Evolutionary conservation across 2,888 invertebrate species (phyloP), one percentile per base, ranked within the genome.

Genomic region (Phortica okadai): DNA sequence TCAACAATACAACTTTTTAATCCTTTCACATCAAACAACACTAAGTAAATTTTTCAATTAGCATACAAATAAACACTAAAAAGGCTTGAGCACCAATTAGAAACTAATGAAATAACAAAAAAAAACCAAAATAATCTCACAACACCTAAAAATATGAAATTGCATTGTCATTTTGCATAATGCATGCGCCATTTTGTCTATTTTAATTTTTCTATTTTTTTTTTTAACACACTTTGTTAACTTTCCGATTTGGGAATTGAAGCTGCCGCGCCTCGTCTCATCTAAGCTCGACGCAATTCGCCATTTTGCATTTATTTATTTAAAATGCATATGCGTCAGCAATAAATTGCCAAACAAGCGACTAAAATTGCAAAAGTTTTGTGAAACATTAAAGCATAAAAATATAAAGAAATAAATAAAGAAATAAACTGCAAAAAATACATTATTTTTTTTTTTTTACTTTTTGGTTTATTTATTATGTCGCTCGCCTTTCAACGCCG

Each of bases 291-390:
- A 33, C 33, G 33, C 4, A 33, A 33, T 33, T 33, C 33, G 33
- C 33, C 33, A 21, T 62, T 62, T 11, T 62, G n/a, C 21, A 62
- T 62, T 25, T 21, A 62, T 25, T 62, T 25, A 62, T 62, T 62
- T 21, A 62, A 66, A 66, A 66, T 66, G 66, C 66, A 66, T 41
- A 41, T 66, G 66, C 11, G 66, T 21, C 10, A 16, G 16, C 16
- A 62, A 11, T 41, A 42, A 42, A 66, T 66, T 66, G 66, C 66
- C 41, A 66, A 66, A 42, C 66, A 21, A 33, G 42, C n/a, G 66
- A 66, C 66, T 66, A 41, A 66, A 62, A 66, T 66, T 66, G 42
- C 66, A 66, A 66, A 66, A 66, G 42, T 66, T 66, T 66, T 10
- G 16, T 11, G 2, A 33, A 33, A 66, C 25, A 66, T 6, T n/a